These are phyloP conservation scores for Sphinx pinastri DNA, from an alignment of 2,888 invertebrate genomes.

Conservation along the genomic window DNA sequence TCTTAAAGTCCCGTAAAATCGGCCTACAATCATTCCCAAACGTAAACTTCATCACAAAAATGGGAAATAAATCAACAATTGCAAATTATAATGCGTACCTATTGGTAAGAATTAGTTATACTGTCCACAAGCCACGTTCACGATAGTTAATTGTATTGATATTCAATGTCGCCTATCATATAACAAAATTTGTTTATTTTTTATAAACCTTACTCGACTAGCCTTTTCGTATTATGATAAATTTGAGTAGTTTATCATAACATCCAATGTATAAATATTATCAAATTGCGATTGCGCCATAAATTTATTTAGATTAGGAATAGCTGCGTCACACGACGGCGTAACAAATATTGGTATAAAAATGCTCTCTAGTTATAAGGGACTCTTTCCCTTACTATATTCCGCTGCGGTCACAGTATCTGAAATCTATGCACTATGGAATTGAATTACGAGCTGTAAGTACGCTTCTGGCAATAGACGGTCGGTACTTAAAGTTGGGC, in stretches of 20 bases:
- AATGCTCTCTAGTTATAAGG: slow-evolving; percentile 2
- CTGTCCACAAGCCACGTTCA: background rate
- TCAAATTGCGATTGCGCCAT: slow-evolving; percentile 3
- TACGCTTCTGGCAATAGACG: slow-evolving; percentile 72
- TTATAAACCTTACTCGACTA: background rate
- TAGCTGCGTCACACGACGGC: background rate
- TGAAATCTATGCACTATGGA: slow-evolving; percentile 75
- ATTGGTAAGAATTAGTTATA: background rate
- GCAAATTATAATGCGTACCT: background rate
- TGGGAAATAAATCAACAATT: background rate
- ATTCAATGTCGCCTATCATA: background rate
- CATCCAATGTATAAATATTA: slow-evolving; percentile 1
- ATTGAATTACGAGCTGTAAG: slow-evolving; percentile 75
- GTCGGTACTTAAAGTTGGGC: slow-evolving; percentile 69
- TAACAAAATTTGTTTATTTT: background rate
- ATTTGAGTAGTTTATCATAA: slow-evolving; percentile 7
- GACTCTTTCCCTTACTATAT: background rate
- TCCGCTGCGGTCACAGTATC: slow-evolving; percentile 40
- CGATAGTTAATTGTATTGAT: background rate
- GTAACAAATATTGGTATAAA: slow-evolving; percentile 4
- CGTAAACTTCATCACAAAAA: background rate
- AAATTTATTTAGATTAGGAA: slow-evolving; percentile 9
- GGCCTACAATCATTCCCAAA: slow-evolving; percentile 1
- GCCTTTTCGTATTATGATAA: background rate
- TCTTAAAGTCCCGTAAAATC: background rate